Percentiles rank a stretch among this genome's conserved stretches.
These are phyloP conservation scores for Pollimyrus isidori DNA, from an alignment of 2,113 vertebrate species.

Conservation along the genomic window DNA sequence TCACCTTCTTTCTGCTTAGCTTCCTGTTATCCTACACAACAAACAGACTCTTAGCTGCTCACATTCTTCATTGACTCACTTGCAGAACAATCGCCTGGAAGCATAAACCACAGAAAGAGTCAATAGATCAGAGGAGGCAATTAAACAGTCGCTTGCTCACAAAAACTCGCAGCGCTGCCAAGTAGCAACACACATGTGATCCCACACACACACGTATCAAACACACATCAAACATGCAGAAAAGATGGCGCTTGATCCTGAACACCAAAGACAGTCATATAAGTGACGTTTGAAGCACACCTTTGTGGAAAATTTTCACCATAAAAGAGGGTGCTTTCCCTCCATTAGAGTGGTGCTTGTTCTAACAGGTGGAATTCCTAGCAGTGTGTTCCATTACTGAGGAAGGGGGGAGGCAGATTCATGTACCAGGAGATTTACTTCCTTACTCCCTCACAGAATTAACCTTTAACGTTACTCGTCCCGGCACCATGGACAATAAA, in stretches of 20 bases:
- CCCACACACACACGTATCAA: not conserved
- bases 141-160: not conserved
- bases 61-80: not conserved
- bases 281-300: not conserved
- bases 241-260: not conserved
- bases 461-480: not conserved
- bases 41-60: not conserved
- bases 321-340: conserved; percentile 24
- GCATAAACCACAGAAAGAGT: not conserved
- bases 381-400: not conserved
- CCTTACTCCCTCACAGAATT: not conserved
- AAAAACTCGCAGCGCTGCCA: not conserved
- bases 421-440: not conserved
- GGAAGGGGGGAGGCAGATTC: not conserved
- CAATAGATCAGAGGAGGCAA: not conserved
- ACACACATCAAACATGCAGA: not conserved
- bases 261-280: not conserved
- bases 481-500: not conserved
- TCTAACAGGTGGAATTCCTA: conserved; percentile 18
- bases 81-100: not conserved
- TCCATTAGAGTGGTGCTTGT: conserved; percentile 7
- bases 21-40: not conserved
- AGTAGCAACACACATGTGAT: not conserved
- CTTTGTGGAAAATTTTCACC: conserved; percentile 20
- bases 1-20: not conserved